These are phyloP conservation scores for Melipona quadrifasciata DNA, from an alignment of 1,140 invertebrate genomes.

Conservation along the genomic window DNA sequence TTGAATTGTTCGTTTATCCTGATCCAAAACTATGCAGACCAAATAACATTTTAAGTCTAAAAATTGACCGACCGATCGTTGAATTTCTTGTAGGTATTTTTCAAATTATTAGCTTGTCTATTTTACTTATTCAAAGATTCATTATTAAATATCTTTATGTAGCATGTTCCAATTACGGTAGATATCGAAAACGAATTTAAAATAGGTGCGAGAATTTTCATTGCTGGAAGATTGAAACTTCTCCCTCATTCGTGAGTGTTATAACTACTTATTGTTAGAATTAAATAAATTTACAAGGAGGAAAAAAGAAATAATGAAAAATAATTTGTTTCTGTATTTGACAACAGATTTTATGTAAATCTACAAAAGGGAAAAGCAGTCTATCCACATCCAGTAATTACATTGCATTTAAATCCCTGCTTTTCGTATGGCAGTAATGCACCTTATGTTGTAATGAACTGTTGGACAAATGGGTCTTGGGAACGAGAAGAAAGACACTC, in stretches of 20 bases:
- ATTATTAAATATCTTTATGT: constrained; percentile 16
- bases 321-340: neutral
- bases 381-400: constrained; percentile 85
- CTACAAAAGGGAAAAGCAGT: constrained; percentile 84
- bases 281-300: neutral
- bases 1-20: constrained; percentile 79
- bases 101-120: neutral
- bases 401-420: constrained; percentile 86
- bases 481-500: constrained; percentile 78
- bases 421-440: constrained; percentile 79
- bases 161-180: constrained; percentile 80
- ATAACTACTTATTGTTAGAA: neutral
- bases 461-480: constrained; percentile 78
- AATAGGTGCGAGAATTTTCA: constrained; percentile 81
- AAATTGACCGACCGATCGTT: constrained; percentile 65
- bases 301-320: neutral
- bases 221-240: constrained; percentile 84
- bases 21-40: constrained; percentile 77
- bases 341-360: constrained; percentile 85
- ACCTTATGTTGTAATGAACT: constrained; percentile 80
- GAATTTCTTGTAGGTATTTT: constrained; percentile 70
- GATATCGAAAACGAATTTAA: constrained; percentile 78
- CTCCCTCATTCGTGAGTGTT: constrained; percentile 83
- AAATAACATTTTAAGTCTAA: constrained; percentile 65
- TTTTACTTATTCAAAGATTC: neutral